phyloP scores from a whole-genome alignment of 1,140 invertebrate genomes.

The Dendroctonus ponderosae region DNA sequence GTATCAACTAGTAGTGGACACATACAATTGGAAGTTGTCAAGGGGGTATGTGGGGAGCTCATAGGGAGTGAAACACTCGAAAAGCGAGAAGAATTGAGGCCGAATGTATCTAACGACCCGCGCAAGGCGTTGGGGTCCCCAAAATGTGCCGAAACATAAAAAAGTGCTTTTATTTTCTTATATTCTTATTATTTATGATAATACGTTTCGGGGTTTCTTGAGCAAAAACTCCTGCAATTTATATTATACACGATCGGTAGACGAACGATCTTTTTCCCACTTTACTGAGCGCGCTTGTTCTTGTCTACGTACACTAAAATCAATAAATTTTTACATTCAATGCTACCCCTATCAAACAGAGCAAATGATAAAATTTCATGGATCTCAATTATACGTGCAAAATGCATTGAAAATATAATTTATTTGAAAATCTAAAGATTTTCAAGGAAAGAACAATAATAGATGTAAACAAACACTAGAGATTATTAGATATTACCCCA shows the following conservation, averaged over 20 bases:
- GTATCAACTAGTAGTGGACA: slow-evolving; percentile 25
- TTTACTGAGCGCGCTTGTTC: not conserved
- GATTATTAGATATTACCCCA: slow-evolving; percentile 28
- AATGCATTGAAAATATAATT: not conserved
- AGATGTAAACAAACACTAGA: slow-evolving; percentile 3
- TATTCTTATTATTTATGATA: slow-evolving; percentile 39
- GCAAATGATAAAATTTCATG: too few species aligned
- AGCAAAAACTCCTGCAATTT: slow-evolving; percentile 33
- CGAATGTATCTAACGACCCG: slow-evolving; percentile 40
- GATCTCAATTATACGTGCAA: too few species aligned
- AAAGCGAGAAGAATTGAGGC: slow-evolving; percentile 39
- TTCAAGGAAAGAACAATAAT: slow-evolving; percentile 2
- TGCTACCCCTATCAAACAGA: too few species aligned
- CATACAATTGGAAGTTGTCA: slow-evolving; percentile 19
- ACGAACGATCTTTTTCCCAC: slow-evolving; percentile 7
- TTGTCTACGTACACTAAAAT: too few species aligned
- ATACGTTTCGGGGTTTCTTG: slow-evolving; percentile 33
- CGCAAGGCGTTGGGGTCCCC: slow-evolving; percentile 34
- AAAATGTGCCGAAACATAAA: slow-evolving; percentile 37
- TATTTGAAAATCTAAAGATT: slow-evolving; percentile 2
- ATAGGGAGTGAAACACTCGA: slow-evolving; percentile 29
- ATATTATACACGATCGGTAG: slow-evolving; percentile 27
- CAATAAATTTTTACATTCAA: too few species aligned
- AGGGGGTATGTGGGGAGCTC: slow-evolving; percentile 2
- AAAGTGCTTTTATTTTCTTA: slow-evolving; percentile 38